phyloP scores from a whole-genome alignment of 2,113 vertebrate genomes.

The Atractosteus spatula region DNA sequence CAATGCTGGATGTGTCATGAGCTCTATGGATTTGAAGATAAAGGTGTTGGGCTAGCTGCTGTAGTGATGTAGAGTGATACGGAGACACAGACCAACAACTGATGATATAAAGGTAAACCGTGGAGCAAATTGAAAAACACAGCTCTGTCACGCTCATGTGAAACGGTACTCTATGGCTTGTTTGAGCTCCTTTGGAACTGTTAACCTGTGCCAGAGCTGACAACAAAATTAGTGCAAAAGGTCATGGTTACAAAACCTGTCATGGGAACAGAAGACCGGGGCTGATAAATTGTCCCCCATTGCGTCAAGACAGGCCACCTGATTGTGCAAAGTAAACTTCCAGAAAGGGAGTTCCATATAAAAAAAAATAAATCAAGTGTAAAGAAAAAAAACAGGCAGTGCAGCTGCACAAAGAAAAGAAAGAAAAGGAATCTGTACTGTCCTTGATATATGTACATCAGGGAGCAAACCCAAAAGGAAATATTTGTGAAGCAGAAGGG shows the following conservation, averaged over 20 bases:
- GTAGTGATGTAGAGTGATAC: too few species aligned
- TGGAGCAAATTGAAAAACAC: too few species aligned
- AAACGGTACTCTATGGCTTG: too few species aligned
- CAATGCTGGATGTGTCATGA: too few species aligned
- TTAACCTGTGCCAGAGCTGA: conserved; percentile 16
- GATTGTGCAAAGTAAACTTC: conserved; percentile 48
- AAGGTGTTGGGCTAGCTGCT: too few species aligned
- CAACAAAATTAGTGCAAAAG: not conserved
- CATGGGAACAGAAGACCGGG: conserved; percentile 6
- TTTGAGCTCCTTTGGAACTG: conserved; percentile 21
- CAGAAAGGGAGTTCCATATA: conserved; percentile 42
- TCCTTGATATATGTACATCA: conserved; percentile 17
- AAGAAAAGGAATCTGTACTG: conserved; percentile 10
- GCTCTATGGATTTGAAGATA: too few species aligned
- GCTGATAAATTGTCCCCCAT: conserved; percentile 9
- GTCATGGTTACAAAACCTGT: conserved; percentile 7
- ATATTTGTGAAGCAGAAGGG: not conserved
- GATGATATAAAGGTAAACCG: too few species aligned
- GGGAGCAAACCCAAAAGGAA: conserved; percentile 23
- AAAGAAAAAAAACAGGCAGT: conserved; percentile 41
- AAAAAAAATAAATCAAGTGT: conserved; percentile 39
- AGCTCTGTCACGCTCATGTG: too few species aligned
- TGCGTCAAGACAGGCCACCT: conserved; percentile 27
- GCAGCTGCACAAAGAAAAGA: conserved; percentile 32
- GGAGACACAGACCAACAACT: too few species aligned